Conservation (phyloP, 1,140 invertebrate genomes). For the Pygmarrhopalites habei region DNA sequence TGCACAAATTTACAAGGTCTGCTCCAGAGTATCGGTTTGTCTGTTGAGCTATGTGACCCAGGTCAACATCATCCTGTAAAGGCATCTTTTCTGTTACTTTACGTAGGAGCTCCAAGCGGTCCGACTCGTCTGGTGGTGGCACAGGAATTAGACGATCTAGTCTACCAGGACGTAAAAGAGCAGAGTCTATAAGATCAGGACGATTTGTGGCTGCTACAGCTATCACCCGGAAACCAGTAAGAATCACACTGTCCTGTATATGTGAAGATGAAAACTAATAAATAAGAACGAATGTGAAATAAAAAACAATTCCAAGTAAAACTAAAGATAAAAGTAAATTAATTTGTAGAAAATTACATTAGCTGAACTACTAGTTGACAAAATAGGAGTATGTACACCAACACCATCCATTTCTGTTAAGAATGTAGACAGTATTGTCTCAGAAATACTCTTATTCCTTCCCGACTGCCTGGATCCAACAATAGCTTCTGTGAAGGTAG, state of each 20-base stretch:
- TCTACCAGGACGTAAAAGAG: constrained; percentile 65
- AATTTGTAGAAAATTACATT: not conserved
- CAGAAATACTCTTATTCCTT: constrained; percentile 49
- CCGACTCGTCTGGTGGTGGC: constrained; percentile 58
- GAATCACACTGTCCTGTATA: not conserved
- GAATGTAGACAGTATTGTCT: constrained; percentile 57
- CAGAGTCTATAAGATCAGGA: constrained; percentile 69
- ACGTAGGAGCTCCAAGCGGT: constrained; percentile 55
- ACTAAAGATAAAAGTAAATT: not conserved
- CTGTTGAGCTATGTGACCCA: constrained; percentile 51
- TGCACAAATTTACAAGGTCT: constrained; percentile 63
- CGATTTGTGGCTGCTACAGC: constrained; percentile 70
- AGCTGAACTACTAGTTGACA: not conserved
- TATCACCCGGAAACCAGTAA: constrained; percentile 47
- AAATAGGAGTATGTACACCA: constrained; percentile 28
- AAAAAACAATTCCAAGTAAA: not conserved
- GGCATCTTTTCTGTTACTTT: constrained; percentile 56
- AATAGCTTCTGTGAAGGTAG: constrained; percentile 51
- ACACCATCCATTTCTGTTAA: constrained; percentile 66
- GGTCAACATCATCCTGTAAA: constrained; percentile 51
- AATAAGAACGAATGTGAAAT: too few relatives aligned
- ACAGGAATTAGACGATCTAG: constrained; percentile 69
- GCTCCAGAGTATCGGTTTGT: constrained; percentile 69
- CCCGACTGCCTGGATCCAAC: constrained; percentile 49
- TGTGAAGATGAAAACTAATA: not conserved